Conservation (phyloP, 2,113 vertebrate genomes). For the Chaetorhynchus papuensis region DNA sequence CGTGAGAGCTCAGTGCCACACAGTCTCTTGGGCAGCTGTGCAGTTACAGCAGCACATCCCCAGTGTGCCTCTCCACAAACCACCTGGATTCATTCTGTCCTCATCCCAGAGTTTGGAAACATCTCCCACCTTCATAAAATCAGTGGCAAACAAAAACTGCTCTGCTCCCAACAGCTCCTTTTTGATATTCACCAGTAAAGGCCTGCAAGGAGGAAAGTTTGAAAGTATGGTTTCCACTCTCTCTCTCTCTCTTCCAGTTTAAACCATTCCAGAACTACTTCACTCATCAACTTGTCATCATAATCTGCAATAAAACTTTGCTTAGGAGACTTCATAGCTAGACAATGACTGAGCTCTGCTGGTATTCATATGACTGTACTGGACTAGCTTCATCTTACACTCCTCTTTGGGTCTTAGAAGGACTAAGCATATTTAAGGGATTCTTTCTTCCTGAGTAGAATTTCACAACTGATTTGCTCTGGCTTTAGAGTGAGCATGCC, state of each 20-base stretch:
- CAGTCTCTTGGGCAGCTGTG: neutral
- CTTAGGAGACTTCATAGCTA: neutral
- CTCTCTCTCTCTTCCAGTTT: neutral
- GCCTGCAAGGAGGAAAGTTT: neutral
- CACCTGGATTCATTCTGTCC: neutral
- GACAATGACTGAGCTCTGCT: neutral
- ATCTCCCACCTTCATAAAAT: neutral
- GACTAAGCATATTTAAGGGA: neutral
- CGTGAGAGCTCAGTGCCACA: neutral
- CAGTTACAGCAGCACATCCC: neutral
- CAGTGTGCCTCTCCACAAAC: neutral
- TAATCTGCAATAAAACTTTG: neutral
- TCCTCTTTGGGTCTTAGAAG: neutral
- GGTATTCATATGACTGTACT: neutral
- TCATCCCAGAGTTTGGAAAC: neutral
- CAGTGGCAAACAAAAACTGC: neutral
- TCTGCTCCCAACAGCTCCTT: neutral
- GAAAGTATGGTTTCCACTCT: neutral
- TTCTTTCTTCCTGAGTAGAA: neutral
- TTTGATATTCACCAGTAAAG: neutral
- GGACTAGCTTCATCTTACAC: neutral
- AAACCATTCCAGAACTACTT: neutral
- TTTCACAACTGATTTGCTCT: neutral
- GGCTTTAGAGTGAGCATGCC: neutral
- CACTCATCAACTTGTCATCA: neutral